Evolutionary conservation across 2,888 invertebrate genomes (phyloP), one percentile per base, ranked within the genome.

Genomic region (Stenchaetothrips biformis): DNA sequence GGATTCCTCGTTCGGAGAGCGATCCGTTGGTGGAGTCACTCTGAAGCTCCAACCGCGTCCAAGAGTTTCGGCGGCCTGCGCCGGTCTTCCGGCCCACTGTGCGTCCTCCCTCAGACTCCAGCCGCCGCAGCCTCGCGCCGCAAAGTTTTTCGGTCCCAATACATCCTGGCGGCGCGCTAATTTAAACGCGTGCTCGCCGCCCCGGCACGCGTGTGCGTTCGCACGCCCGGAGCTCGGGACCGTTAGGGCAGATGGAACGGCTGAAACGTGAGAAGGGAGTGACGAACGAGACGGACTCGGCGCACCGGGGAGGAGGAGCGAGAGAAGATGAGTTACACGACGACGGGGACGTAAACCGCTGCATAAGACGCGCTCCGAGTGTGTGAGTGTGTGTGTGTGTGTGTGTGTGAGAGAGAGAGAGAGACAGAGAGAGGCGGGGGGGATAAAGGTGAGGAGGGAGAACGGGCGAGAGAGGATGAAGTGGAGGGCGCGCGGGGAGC

Each of bases 231-330:
- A 21, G 67, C 9, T 67, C 25, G 25, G 67, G 67, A 74, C 67
- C 67, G 67, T 74, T 74, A 74, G 67, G 53, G 53, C 59, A 59
- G 67, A 21, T 74, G 67, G 21, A 67, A 21, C 21, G 67, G 67
- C 21, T 74, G 67, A 74, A 74, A 74, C 67, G 67, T 74, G 67
- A 74, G 67, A 74, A 74, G 67, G 21, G 67, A 74, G 53, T 53
- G 53, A 25, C 21, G 25, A 74, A 25, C 21, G 25, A 74, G 67
- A 25, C 21, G 8, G 67, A 74, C 67, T n/a, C 59, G 59, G 37
- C 37, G 37, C 37, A 4, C 37, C 37, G 37, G 37, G 37, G 37
- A 74, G 21, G 6, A 8, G 25, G 25, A 21, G 67, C 11, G 67
- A 25, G 67, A 74, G 67, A 74, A 74, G 67, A 74, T 74, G 67